These are phyloP conservation scores for Creontiades dilutus DNA, from an alignment of 2,888 invertebrate genomes.

Conservation along the genomic window DNA sequence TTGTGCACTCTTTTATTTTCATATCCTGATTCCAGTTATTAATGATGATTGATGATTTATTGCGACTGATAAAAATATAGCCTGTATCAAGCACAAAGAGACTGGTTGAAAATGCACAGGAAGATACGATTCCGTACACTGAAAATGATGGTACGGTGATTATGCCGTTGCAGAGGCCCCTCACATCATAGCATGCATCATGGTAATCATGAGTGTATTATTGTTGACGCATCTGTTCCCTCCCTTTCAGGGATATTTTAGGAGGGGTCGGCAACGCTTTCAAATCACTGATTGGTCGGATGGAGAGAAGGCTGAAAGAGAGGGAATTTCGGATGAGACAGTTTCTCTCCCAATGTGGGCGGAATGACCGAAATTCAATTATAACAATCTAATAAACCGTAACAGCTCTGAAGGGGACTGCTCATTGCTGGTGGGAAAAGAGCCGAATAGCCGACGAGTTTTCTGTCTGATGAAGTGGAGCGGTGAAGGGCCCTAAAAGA, in stretches of 20 bases:
- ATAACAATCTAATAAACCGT: constrained; percentile 53
- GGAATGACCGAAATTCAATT: constrained; percentile 58
- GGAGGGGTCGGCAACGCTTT: constrained; percentile 22
- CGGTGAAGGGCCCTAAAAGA: not conserved
- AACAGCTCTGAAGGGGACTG: constrained; percentile 9
- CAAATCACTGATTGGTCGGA: constrained; percentile 29
- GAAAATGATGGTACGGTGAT: not conserved
- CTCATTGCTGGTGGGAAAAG: constrained; percentile 26
- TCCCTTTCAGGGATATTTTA: constrained; percentile 2
- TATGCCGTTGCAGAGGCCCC: not conserved
- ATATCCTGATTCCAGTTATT: too few relatives aligned
- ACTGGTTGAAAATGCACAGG: not conserved
- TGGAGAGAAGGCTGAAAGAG: not conserved
- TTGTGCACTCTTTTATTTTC: too few relatives aligned
- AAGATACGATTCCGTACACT: not conserved
- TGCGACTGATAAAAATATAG: not conserved
- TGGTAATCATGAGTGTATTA: constrained; percentile 45
- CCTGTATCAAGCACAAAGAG: not conserved
- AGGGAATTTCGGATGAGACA: constrained; percentile 32
- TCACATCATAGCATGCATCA: not conserved
- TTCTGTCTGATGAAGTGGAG: constrained; percentile 15
- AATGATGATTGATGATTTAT: not conserved
- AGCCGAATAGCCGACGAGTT: constrained; percentile 30
- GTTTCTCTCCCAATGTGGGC: constrained; percentile 41
- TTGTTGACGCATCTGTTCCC: constrained; percentile 39